Conservation (phyloP, 1,140 invertebrate species). For the Drosophila nikananu region DNA sequence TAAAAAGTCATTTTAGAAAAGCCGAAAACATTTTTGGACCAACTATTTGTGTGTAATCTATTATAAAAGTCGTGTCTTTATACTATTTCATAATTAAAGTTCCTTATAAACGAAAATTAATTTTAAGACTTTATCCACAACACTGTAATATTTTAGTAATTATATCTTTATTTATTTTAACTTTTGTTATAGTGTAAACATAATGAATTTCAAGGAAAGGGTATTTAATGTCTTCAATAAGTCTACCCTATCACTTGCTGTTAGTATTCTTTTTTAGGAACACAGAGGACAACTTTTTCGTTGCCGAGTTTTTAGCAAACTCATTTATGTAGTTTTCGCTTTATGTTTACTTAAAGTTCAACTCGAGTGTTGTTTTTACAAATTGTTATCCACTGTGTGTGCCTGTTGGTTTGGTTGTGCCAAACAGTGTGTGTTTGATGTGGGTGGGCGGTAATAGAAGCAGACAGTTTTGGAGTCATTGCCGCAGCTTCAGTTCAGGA, state of each 20-base stretch:
- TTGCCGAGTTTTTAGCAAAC: constrained; percentile 79
- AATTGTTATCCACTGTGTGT: constrained; percentile 71
- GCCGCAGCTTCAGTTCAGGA: constrained; percentile 25
- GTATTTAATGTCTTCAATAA: constrained; percentile 1
- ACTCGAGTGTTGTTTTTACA: constrained; percentile 84
- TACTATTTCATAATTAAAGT: neutral
- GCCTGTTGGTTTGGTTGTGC: constrained; percentile 18
- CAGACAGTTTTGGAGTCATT: constrained; percentile 51
- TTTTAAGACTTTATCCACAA: neutral
- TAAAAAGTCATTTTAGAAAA: too few species aligned
- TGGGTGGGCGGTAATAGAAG: constrained; percentile 47
- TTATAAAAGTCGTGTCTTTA: too few species aligned
- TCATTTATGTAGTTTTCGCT: constrained; percentile 81
- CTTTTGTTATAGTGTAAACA: neutral
- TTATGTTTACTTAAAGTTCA: constrained; percentile 81
- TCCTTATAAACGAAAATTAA: neutral
- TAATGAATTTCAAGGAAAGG: neutral
- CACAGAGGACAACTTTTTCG: constrained; percentile 61
- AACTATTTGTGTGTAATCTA: too few species aligned
- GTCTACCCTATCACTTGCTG: neutral
- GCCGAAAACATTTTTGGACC: neutral
- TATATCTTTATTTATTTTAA: neutral
- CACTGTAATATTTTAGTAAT: neutral
- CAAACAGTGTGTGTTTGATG: constrained; percentile 14
- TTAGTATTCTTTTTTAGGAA: neutral